These are phyloP conservation scores for Steinernema feltiae DNA, from an alignment of 1,140 invertebrate genomes.

Conservation along the genomic window DNA sequence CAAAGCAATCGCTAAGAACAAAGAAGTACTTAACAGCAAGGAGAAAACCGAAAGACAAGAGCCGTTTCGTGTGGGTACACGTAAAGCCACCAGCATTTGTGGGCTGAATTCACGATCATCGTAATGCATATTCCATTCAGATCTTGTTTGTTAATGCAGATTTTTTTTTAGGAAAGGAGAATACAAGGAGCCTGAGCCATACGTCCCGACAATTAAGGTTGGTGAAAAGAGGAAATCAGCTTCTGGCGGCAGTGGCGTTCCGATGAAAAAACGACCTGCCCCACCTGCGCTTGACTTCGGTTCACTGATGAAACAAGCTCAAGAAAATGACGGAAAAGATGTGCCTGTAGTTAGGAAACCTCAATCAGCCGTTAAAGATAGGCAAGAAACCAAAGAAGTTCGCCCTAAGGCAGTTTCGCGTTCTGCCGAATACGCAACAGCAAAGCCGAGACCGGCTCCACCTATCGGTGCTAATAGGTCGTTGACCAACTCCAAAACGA, in stretches of 20 bases:
- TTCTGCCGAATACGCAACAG: neutral
- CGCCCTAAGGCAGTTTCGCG: too few species aligned
- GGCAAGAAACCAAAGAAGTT: too few species aligned
- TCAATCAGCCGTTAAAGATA: neutral
- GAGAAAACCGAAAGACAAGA: neutral
- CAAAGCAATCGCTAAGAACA: neutral
- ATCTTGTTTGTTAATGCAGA: too few species aligned
- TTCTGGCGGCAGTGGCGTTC: neutral
- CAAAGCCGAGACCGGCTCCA: too few species aligned
- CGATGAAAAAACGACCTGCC: neutral
- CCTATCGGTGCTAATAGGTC: neutral
- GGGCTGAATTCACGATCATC: neutral
- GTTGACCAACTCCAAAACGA: too few species aligned
- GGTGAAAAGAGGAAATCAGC: slow-evolving; percentile 5
- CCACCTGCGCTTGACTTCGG: neutral
- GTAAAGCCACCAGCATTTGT: neutral
- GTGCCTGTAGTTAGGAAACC: neutral
- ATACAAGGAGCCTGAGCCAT: neutral
- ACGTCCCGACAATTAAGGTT: neutral
- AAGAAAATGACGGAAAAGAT: neutral
- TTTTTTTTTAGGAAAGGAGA: neutral
- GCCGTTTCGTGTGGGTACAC: neutral
- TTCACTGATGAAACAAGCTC: neutral
- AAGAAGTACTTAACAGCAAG: neutral
- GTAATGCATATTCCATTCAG: too few species aligned